Percentiles rank a stretch among this genome's conserved stretches.
These are phyloP conservation scores for Ricordea florida DNA, from an alignment of 92 coral and sea anemone species.

Conservation along the genomic window DNA sequence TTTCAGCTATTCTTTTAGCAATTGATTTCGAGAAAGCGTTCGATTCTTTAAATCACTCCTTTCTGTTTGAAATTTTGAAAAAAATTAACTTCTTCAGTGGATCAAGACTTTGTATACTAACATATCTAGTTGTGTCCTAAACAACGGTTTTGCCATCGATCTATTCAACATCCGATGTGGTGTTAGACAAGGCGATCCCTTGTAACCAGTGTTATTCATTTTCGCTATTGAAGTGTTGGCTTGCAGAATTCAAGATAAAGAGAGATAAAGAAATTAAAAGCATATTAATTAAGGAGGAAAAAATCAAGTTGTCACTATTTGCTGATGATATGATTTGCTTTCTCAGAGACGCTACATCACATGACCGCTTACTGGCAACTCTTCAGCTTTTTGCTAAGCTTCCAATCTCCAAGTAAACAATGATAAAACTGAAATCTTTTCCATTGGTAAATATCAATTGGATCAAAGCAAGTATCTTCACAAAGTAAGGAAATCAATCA, in stretches of 20 bases:
- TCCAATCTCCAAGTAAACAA: constrained; percentile 27
- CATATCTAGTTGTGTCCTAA: no score
- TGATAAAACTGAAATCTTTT: constrained; percentile 28
- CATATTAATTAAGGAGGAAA: background rate
- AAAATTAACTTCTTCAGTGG: background rate
- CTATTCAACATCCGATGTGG: no score
- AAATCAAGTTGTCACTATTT: constrained; percentile 7
- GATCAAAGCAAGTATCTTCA: no score
- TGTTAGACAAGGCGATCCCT: constrained; percentile 52
- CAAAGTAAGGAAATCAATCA: no score
- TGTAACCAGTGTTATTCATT: constrained; percentile 32
- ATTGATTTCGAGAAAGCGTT: background rate
- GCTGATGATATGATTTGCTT: constrained; percentile 48
- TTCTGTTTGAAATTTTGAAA: background rate
- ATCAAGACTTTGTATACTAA: background rate
- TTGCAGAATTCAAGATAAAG: background rate
- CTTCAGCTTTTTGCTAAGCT: background rate
- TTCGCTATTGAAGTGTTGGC: constrained; percentile 8
- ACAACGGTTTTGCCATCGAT: no score
- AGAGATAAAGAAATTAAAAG: constrained; percentile 26
- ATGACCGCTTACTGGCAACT: background rate
- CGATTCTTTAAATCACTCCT: background rate
- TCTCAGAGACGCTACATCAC: background rate
- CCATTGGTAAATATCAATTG: background rate
- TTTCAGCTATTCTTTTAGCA: background rate